A percentile compares a stretch with the other conserved stretches of the same genome.
These are phyloP conservation scores for Parapristionchus giblindavisi DNA, from an alignment of 2,888 invertebrate species.

Conservation along the genomic window DNA sequence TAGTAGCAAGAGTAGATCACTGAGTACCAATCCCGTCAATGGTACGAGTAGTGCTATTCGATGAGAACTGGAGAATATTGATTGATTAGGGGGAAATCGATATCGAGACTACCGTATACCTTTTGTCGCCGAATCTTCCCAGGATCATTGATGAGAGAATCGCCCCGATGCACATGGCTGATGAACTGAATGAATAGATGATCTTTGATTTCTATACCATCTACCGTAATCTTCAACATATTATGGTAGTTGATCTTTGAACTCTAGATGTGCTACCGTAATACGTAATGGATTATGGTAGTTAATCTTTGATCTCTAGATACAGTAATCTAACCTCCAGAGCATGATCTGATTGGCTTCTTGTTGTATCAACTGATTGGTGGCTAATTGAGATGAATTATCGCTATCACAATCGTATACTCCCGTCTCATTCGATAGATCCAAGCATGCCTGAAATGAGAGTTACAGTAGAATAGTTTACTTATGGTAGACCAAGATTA, in stretches of 20 bases:
- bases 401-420: constrained; percentile 37
- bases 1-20: constrained; percentile 33
- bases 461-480: not conserved
- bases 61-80: constrained; percentile 8
- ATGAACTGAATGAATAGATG: constrained; percentile 36
- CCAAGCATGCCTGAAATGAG: constrained; percentile 24
- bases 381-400: constrained; percentile 27
- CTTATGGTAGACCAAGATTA: not conserved
- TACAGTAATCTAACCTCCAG: constrained; percentile 38
- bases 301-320: too few species aligned
- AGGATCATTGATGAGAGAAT: constrained; percentile 41
- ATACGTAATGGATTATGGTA: not conserved
- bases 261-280: too few species aligned
- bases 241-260: too few species aligned
- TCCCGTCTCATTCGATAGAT: constrained; percentile 22
- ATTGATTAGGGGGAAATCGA: not conserved
- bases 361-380: constrained; percentile 39
- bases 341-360: constrained; percentile 41
- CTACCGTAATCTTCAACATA: not conserved
- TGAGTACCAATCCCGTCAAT: constrained; percentile 35
- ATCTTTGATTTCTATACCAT: not conserved
- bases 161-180: constrained; percentile 41
- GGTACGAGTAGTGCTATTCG: constrained; percentile 41
- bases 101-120: constrained; percentile 8
- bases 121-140: constrained; percentile 42